These are phyloP conservation scores for Scaptomyza graminum DNA, from an alignment of 1,140 invertebrate genomes.

Conservation along the genomic window DNA sequence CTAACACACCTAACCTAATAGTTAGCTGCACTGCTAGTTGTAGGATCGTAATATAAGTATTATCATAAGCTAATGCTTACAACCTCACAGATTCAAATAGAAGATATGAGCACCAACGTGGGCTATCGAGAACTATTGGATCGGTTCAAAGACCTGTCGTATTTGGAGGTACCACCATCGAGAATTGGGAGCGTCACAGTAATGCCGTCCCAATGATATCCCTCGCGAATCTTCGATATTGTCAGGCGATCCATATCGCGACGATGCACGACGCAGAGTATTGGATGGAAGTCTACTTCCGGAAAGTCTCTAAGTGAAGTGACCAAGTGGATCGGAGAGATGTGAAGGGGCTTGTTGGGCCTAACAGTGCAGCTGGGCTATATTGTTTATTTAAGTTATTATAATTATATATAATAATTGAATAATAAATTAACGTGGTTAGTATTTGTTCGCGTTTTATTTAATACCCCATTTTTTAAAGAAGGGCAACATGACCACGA, in stretches of 20 bases:
- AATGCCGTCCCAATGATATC: too few species aligned
- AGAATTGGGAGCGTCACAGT: too few species aligned
- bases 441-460: neutral
- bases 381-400: neutral
- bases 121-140: neutral
- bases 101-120: neutral
- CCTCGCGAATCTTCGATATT: too few species aligned
- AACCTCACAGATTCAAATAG: neutral
- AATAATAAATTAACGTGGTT: conserved; percentile 1
- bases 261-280: neutral
- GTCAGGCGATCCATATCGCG: too few species aligned
- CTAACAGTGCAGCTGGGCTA: neutral
- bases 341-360: neutral
- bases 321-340: neutral
- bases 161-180: too few species aligned
- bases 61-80: neutral
- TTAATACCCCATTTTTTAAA: neutral
- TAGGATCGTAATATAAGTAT: conserved; percentile 2
- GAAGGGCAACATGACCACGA: too few species aligned
- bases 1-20: neutral
- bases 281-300: neutral
- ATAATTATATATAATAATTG: neutral
- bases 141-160: too few species aligned
- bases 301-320: too few species aligned
- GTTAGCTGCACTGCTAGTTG: conserved; percentile 1